Conservation (phyloP, 2,797 vertebrate genomes). For the Decapterus maruadsi region DNA sequence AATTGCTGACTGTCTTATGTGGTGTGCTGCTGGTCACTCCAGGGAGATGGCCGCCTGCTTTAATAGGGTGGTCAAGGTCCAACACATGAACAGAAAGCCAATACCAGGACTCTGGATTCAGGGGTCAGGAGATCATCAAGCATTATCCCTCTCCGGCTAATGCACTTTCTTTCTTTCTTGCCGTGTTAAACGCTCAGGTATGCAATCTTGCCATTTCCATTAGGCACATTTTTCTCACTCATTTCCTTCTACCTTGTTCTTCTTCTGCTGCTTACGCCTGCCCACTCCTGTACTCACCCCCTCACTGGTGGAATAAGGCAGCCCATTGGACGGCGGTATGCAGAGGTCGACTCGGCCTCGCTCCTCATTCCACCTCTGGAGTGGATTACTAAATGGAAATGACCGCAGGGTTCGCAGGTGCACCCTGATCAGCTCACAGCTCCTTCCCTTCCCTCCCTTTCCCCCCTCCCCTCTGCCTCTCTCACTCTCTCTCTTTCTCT, state of each 20-base stretch:
- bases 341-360: constrained; percentile 54
- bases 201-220: constrained; percentile 30
- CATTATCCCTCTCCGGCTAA: constrained; percentile 13
- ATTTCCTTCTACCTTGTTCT: constrained; percentile 42
- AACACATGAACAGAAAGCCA: constrained; percentile 53
- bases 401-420: constrained; percentile 52
- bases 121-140: constrained; percentile 39
- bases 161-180: constrained; percentile 12
- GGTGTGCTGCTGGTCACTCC: constrained; percentile 44
- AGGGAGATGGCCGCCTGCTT: constrained; percentile 54
- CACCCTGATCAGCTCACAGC: constrained; percentile 55
- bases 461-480: too few relatives aligned
- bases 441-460: constrained; percentile 1
- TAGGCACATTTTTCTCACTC: constrained; percentile 25
- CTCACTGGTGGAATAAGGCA: constrained; percentile 19
- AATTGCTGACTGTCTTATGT: constrained; percentile 65
- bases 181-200: constrained; percentile 21
- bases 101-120: constrained; percentile 23
- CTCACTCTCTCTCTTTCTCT: neutral
- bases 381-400: constrained; percentile 77
- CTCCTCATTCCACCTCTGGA: constrained; percentile 71
- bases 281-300: constrained; percentile 1
- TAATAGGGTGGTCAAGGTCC: constrained; percentile 70
- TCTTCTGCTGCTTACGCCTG: constrained; percentile 8
- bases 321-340: constrained; percentile 28